A percentile compares a stretch with the other conserved stretches of the same genome.
Conservation (phyloP, 2,797 vertebrate species). For the Pseudochirops corinnae region DNA sequence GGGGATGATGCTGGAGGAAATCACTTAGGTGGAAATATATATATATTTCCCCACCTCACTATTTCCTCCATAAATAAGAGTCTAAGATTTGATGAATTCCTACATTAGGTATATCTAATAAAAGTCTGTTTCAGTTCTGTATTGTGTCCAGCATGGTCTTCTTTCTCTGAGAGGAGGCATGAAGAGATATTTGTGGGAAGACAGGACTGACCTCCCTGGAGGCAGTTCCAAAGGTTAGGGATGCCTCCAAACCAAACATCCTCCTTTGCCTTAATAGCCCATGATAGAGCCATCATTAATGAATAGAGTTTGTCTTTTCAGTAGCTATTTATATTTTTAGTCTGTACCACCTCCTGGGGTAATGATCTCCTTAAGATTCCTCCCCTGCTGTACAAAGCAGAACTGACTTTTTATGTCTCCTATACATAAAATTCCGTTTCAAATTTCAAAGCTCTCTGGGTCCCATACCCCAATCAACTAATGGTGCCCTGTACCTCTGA, state of each 20-base stretch:
- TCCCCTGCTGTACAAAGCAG: not conserved
- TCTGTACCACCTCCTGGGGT: slow-evolving; percentile 19
- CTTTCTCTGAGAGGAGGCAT: not conserved
- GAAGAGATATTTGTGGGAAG: not conserved
- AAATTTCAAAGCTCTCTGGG: not conserved
- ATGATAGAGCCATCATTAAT: not conserved
- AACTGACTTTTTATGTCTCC: not conserved
- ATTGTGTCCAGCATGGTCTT: not conserved
- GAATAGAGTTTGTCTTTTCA: not conserved
- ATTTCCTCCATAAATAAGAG: not conserved
- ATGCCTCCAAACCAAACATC: not conserved
- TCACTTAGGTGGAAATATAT: not conserved
- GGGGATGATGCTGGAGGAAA: slow-evolving; percentile 13
- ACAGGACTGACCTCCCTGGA: not conserved
- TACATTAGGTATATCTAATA: not conserved
- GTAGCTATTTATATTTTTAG: slow-evolving; percentile 1
- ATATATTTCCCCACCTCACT: too few relatives aligned
- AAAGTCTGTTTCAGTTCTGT: slow-evolving; percentile 30
- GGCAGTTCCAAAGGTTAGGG: not conserved
- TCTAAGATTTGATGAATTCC: slow-evolving; percentile 18
- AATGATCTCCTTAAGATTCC: slow-evolving; percentile 17
- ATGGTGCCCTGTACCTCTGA: not conserved
- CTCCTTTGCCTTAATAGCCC: not conserved
- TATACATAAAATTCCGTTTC: not conserved
- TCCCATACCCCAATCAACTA: not conserved